Percentiles rank a stretch among this genome's conserved stretches.
Conservation (phyloP, 2,797 vertebrate genomes). For the Pangasius macronema region DNA sequence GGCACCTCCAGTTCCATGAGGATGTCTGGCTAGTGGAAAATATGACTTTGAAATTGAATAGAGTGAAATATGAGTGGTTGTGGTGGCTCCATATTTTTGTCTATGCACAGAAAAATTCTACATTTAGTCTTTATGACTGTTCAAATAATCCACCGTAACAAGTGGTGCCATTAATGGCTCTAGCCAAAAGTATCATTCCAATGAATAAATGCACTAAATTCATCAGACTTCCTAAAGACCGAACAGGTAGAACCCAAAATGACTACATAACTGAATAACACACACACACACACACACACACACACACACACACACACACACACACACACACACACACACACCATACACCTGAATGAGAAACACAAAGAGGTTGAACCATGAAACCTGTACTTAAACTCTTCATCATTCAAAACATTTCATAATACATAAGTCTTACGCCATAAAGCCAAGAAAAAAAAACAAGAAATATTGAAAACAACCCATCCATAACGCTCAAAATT, state of each 20-base stretch:
- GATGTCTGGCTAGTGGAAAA: slow-evolving; percentile 10
- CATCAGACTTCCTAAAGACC: too few relatives aligned
- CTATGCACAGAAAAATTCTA: background rate
- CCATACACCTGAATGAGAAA: background rate
- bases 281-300: too few relatives aligned
- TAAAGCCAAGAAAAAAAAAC: background rate
- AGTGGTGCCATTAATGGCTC: background rate
- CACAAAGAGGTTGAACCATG: background rate
- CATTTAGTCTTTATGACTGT: background rate
- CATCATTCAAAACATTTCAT: background rate
- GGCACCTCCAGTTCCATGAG: background rate
- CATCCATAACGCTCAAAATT: background rate
- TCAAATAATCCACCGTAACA: background rate
- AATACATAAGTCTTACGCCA: background rate
- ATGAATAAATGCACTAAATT: background rate
- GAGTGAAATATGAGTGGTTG: background rate
- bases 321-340: background rate
- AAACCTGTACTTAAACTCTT: background rate
- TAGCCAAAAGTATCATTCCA: background rate
- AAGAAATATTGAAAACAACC: background rate
- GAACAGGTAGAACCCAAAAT: too few relatives aligned
- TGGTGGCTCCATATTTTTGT: background rate
- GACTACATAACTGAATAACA: too few relatives aligned
- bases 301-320: too few relatives aligned
- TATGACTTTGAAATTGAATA: slow-evolving; percentile 6